phyloP scores from a whole-genome alignment of 1,140 invertebrate species.

The Trichogramma pretiosum region DNA sequence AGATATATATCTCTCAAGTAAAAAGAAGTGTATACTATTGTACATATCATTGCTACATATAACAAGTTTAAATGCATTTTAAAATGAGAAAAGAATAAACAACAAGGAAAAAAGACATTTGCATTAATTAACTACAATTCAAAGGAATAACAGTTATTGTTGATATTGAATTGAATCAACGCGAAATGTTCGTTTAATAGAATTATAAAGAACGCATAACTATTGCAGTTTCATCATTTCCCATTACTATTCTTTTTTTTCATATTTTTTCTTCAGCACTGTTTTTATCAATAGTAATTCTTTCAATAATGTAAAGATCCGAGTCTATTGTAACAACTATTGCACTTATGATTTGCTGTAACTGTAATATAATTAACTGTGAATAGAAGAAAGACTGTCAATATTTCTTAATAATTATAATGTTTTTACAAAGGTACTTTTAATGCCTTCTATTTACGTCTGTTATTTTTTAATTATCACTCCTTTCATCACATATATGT shows the following conservation, averaged over 20 bases:
- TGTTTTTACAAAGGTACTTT: conserved; percentile 17
- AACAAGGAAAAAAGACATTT: too few species aligned
- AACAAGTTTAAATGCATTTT: conserved; percentile 1
- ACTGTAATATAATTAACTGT: conserved; percentile 25
- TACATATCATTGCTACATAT: conserved; percentile 6
- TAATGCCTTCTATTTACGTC: conserved; percentile 19
- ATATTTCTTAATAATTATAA: conserved; percentile 28
- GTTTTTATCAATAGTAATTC: conserved; percentile 3
- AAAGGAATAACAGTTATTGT: too few species aligned
- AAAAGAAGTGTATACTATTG: conserved; percentile 14
- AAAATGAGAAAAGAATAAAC: conserved; percentile 5
- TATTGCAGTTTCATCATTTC: background rate
- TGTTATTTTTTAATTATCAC: conserved; percentile 13
- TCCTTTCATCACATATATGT: background rate
- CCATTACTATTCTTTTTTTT: background rate
- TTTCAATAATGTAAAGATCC: conserved; percentile 21
- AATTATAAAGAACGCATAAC: background rate
- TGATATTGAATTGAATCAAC: background rate
- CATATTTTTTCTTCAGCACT: background rate
- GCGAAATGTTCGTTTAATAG: background rate
- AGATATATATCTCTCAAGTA: conserved; percentile 12
- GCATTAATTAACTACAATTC: too few species aligned
- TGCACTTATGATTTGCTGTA: conserved; percentile 45
- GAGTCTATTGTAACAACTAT: conserved; percentile 46
- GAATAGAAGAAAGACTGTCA: conserved; percentile 25